phyloP scores from a whole-genome alignment of 35 echinoderm and acorn worm species.

The Lytechinus variegatus region DNA sequence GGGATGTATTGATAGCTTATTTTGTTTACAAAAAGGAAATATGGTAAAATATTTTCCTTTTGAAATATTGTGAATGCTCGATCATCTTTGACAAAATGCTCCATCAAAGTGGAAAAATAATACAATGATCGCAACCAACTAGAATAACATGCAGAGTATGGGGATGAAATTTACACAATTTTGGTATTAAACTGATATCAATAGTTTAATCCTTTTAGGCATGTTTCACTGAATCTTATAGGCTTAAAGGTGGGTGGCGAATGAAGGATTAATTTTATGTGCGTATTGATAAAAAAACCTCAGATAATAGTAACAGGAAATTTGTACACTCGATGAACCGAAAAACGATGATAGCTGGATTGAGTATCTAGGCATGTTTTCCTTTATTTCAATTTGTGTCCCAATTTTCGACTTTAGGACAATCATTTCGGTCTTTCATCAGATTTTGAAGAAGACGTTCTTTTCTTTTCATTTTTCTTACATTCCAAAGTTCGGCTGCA shows the following conservation, averaged over 20 bases:
- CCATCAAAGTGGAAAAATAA: background rate
- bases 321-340: background rate
- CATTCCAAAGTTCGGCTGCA: background rate
- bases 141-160: background rate
- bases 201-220: background rate
- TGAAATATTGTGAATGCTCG: background rate
- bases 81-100: background rate
- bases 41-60: constrained; percentile 1
- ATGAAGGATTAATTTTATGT: background rate
- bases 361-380: background rate
- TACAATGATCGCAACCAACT: background rate
- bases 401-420: background rate
- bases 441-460: background rate
- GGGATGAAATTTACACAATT: background rate
- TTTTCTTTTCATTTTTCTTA: background rate
- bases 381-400: background rate
- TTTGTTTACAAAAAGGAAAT: background rate
- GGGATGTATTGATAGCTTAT: background rate
- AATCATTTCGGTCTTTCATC: background rate
- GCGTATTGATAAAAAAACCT: background rate
- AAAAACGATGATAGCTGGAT: background rate
- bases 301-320: background rate
- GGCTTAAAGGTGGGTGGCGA: background rate
- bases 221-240: background rate
- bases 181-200: background rate